Conservation (phyloP, 2,888 invertebrate species). For the Cylindroiulus punctatus region DNA sequence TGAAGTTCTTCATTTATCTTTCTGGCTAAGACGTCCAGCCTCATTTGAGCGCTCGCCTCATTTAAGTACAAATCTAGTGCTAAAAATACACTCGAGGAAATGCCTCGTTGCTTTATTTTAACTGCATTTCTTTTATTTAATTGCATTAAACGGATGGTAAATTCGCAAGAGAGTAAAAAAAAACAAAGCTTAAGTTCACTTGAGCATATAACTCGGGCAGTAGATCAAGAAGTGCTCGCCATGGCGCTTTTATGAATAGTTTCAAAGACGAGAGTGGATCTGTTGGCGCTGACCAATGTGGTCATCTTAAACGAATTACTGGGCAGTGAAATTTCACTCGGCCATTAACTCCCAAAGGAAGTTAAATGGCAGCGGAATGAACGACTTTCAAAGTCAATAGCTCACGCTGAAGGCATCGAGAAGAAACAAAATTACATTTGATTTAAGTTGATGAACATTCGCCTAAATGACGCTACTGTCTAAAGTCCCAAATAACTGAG, state of each 20-base stretch:
- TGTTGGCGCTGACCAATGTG: not conserved
- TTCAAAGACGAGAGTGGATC: constrained; percentile 1
- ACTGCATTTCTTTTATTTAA: constrained; percentile 3
- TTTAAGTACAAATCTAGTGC: constrained; percentile 6
- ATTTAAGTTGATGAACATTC: constrained; percentile 18
- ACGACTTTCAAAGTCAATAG: constrained; percentile 35
- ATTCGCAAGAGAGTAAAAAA: not conserved
- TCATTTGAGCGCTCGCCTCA: not conserved
- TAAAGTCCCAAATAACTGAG: constrained; percentile 2
- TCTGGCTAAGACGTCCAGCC: not conserved
- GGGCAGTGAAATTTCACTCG: constrained; percentile 4
- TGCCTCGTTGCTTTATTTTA: not conserved
- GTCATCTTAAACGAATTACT: constrained; percentile 48
- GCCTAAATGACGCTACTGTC: not conserved
- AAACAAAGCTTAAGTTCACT: not conserved
- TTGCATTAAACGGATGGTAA: not conserved
- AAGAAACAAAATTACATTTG: constrained; percentile 12
- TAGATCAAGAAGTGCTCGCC: not conserved
- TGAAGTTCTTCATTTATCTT: not conserved
- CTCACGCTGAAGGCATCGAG: not conserved
- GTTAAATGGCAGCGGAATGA: constrained; percentile 21
- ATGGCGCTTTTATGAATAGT: constrained; percentile 3
- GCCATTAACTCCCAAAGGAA: constrained; percentile 28
- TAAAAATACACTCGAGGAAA: not conserved
- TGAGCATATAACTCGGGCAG: not conserved